These are phyloP conservation scores for Chrysolina americana DNA, from an alignment of 2,888 invertebrate genomes.

Conservation along the genomic window DNA sequence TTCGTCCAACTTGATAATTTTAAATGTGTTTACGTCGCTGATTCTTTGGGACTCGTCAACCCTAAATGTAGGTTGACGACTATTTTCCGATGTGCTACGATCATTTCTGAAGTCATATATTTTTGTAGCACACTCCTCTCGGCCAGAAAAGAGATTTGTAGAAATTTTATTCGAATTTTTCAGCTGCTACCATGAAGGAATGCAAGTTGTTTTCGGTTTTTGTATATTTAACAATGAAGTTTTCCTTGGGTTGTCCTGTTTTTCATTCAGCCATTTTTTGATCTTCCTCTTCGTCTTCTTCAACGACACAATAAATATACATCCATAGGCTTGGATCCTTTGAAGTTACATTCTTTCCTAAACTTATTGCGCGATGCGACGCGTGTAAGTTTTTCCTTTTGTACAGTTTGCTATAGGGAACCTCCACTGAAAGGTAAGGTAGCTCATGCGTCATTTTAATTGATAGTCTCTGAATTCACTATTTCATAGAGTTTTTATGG, in stretches of 20 bases:
- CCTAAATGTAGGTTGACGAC: background rate
- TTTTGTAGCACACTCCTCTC: background rate
- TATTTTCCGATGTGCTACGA: background rate
- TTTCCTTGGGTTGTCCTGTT: too few species aligned
- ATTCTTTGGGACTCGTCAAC: too few species aligned
- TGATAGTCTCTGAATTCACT: background rate
- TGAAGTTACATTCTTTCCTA: background rate
- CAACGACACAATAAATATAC: background rate
- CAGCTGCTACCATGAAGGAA: conserved; percentile 1
- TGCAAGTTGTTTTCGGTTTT: conserved; percentile 2
- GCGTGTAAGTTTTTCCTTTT: background rate
- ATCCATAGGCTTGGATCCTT: conserved; percentile 16
- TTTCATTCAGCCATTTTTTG: background rate
- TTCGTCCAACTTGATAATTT: background rate
- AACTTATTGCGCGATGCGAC: background rate
- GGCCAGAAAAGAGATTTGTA: background rate
- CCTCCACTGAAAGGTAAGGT: background rate
- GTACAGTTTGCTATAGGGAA: conserved; percentile 1
- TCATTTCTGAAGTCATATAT: background rate
- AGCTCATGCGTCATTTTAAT: background rate
- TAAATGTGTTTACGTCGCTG: background rate
- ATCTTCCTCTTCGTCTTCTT: background rate
- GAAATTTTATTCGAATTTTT: background rate
- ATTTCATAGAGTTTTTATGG: background rate
- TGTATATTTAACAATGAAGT: background rate